A percentile compares a stretch with the other conserved stretches of the same genome.
These are phyloP conservation scores for Bombyx mandarina DNA, from an alignment of 1,140 invertebrate species.

Conservation along the genomic window DNA sequence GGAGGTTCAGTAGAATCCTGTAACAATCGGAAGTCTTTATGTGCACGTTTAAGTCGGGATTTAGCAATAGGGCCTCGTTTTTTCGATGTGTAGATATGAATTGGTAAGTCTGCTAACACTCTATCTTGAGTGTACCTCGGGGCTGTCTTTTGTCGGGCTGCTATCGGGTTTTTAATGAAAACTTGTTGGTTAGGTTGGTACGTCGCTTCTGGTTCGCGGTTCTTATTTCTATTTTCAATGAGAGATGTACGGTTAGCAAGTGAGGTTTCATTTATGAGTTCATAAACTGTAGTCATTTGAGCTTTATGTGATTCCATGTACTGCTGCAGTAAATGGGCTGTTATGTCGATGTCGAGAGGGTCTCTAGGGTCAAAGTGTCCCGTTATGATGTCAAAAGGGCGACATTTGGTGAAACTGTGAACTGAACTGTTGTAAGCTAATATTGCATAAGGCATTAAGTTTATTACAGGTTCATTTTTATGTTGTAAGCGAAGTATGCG, in stretches of 20 bases:
- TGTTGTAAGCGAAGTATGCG: constrained; percentile 14
- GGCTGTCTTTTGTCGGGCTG: constrained; percentile 12
- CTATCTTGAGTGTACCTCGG: constrained; percentile 11
- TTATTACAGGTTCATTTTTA: constrained; percentile 6
- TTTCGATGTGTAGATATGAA: constrained; percentile 16
- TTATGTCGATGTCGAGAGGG: constrained; percentile 7
- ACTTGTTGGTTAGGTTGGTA: constrained; percentile 15
- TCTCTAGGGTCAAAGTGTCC: constrained; percentile 14
- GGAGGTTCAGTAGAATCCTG: constrained; percentile 9
- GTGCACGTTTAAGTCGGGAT: constrained; percentile 13
- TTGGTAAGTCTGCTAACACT: constrained; percentile 15
- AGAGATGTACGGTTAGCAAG: constrained; percentile 5
- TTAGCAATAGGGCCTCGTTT: constrained; percentile 17
- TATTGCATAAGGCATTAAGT: constrained; percentile 17
- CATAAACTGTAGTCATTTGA: constrained; percentile 8
- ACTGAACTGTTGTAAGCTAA: constrained; percentile 16
- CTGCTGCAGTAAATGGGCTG: constrained; percentile 8
- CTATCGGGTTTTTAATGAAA: constrained; percentile 14
- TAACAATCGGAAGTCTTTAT: constrained; percentile 16
- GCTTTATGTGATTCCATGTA: constrained; percentile 4
- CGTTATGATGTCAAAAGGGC: constrained; percentile 13
- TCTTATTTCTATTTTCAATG: constrained; percentile 11
- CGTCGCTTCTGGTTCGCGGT: constrained; percentile 14
- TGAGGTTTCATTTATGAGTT: constrained; percentile 11
- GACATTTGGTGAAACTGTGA: constrained; percentile 12